Base-by-base conservation (phyloP, 2,113 vertebrate species). In the Gallinago undulata region DNA sequence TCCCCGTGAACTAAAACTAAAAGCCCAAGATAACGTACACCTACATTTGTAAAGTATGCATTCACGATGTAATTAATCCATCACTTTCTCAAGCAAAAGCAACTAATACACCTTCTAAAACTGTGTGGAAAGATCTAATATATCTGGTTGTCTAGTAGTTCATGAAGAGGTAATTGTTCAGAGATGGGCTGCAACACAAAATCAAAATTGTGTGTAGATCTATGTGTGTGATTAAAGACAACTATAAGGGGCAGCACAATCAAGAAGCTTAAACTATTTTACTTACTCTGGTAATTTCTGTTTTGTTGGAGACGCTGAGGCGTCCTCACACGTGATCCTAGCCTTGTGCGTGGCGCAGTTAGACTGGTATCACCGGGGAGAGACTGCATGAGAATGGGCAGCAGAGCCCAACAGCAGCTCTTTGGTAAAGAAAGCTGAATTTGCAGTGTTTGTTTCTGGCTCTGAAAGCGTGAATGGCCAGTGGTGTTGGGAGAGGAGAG, bases 361-460 rank as follows among this genome's bases (percentile, higher is more conserved):
- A 70, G 64, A 18, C 39, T 51, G 75, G 25, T 33, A 11, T 6
- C 56, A 43, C 35, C 51, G 79, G 53, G 47, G 14, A 16, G 68
- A 45, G 57, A 30, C 3, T 5, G 62, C 37, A 23, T 13, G 51
- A 14, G 16, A 37, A 35, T 7, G 22, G 69, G 10, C 22, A 51
- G 60, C 45, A 37, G 39, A 47, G 50, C 19, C 24, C 11, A n/a
- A 6, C 41, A 51, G 72, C 45, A 80, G n/a, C 73, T 51, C 2
- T 1, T 51, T 1, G 1, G 0, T 19, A 4, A 11, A 18, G 28
- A 48, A 66, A 62, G 23, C 35, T 45, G 35, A 48, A 25, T 70
- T 64, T 27, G 28, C n/a, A 19, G 41, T 16, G 28, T 75, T 87
- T 47, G 62, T 87, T 21, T 22, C 43, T 78, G 45, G 9, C 73